Percentiles rank a stretch among this genome's conserved stretches.
Evolutionary conservation across 2,888 invertebrate genomes (phyloP).

Genomic region (Drosophila subquinaria): DNA sequence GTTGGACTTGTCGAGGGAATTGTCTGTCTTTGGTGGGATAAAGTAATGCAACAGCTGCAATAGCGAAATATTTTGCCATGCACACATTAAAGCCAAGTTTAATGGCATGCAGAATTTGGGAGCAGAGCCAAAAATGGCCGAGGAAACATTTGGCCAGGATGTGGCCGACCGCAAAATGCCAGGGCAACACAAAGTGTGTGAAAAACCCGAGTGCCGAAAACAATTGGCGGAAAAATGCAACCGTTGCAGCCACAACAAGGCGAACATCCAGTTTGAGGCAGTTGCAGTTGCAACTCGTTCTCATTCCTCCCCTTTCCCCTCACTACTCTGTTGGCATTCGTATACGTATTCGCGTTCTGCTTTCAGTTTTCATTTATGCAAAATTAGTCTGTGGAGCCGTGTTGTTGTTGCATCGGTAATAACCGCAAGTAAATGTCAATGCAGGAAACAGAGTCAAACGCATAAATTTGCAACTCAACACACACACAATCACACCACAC

Average conservation of each 20-base stretch:
- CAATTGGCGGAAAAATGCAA: conserved; percentile 60
- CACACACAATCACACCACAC: conserved; percentile 19
- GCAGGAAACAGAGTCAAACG: conserved; percentile 65
- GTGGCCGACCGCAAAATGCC: conserved; percentile 52
- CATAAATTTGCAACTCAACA: conserved; percentile 61
- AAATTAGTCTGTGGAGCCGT: conserved; percentile 46
- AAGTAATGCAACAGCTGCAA: conserved; percentile 48
- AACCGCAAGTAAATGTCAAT: conserved; percentile 78
- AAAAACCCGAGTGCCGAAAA: conserved; percentile 43
- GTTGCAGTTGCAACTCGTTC: conserved; percentile 34
- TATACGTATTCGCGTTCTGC: not conserved
- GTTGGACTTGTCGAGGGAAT: conserved; percentile 28
- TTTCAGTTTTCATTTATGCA: conserved; percentile 53
- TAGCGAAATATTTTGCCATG: conserved; percentile 4
- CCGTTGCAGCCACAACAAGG: conserved; percentile 29
- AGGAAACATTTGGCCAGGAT: conserved; percentile 45
- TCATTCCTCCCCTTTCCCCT: not conserved
- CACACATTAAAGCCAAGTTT: conserved; percentile 27
- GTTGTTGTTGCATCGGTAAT: conserved; percentile 56
- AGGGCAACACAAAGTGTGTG: conserved; percentile 51
- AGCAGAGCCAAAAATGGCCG: conserved; percentile 18
- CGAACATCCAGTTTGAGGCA: conserved; percentile 19
- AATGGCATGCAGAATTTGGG: conserved; percentile 31
- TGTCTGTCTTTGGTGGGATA: conserved; percentile 34
- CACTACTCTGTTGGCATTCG: not conserved